These are phyloP conservation scores for Mus spicilegus DNA, from an alignment of 2,113 vertebrate species.

Conservation along the genomic window DNA sequence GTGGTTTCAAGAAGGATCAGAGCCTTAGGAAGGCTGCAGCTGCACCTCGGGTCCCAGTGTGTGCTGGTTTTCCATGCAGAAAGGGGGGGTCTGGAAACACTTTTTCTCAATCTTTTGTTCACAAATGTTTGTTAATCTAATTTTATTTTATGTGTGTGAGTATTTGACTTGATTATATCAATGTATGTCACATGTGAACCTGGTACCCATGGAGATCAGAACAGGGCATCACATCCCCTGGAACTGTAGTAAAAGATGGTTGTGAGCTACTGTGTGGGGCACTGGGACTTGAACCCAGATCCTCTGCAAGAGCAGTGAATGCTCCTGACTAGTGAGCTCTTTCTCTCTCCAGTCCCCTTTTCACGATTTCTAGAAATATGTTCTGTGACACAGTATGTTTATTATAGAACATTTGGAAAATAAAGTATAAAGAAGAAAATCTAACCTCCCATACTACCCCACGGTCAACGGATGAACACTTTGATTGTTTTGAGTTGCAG, in stretches of 20 bases:
- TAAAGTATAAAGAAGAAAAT: slow-evolving; percentile 24
- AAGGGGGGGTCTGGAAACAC: background rate
- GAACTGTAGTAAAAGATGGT: background rate
- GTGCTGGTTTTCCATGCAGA: background rate
- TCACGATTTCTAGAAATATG: background rate
- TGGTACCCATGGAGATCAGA: background rate
- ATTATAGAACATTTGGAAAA: background rate
- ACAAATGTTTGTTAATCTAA: background rate
- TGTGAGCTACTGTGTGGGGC: background rate
- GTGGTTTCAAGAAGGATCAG: background rate
- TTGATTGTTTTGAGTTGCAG: background rate
- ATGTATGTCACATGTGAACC: background rate
- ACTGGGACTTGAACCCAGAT: background rate
- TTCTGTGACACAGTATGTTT: background rate
- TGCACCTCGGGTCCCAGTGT: background rate
- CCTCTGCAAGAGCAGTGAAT: background rate
- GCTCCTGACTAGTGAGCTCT: background rate
- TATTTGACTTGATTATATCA: background rate
- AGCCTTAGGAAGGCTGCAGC: background rate
- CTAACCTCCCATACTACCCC: background rate
- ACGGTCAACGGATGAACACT: background rate
- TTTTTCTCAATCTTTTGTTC: background rate
- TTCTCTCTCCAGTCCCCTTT: background rate
- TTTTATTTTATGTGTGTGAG: background rate
- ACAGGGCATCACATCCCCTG: background rate